Conservation (phyloP, 2,797 vertebrate genomes). For the Lagocephalus sceleratus region DNA sequence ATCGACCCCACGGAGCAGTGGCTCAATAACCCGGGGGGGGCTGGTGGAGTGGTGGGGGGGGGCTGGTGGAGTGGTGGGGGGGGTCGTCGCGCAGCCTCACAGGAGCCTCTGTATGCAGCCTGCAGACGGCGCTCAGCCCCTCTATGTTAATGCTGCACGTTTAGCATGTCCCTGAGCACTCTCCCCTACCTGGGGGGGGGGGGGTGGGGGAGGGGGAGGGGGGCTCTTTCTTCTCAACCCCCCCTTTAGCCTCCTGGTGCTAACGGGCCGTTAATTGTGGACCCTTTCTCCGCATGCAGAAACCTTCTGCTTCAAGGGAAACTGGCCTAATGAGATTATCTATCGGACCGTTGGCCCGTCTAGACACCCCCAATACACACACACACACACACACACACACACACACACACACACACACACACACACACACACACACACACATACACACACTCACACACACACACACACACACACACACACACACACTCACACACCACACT, state of each 20-base stretch:
- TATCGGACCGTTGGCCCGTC: constrained; percentile 68
- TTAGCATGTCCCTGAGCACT: constrained; percentile 28
- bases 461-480: constrained; percentile 5
- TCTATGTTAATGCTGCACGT: constrained; percentile 38
- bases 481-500: constrained; percentile 5
- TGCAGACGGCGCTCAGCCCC: constrained; percentile 7
- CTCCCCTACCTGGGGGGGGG: background rate
- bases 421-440: constrained; percentile 7
- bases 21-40: too few relatives aligned
- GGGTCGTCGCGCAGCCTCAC: background rate
- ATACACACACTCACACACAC: constrained; percentile 5
- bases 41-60: too few relatives aligned
- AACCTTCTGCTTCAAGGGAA: constrained; percentile 68
- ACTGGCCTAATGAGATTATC: constrained; percentile 82
- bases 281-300: constrained; percentile 68
- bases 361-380: constrained; percentile 83
- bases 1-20: constrained; percentile 37
- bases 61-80: too few relatives aligned
- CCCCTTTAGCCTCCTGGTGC: constrained; percentile 64
- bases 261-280: constrained; percentile 76
- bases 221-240: constrained; percentile 43
- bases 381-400: constrained; percentile 7
- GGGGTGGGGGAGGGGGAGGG: constrained; percentile 7
- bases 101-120: constrained; percentile 51
- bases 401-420: constrained; percentile 5